Conservation (phyloP, 2,113 vertebrate species). For the Opisthocomus hoazin region DNA sequence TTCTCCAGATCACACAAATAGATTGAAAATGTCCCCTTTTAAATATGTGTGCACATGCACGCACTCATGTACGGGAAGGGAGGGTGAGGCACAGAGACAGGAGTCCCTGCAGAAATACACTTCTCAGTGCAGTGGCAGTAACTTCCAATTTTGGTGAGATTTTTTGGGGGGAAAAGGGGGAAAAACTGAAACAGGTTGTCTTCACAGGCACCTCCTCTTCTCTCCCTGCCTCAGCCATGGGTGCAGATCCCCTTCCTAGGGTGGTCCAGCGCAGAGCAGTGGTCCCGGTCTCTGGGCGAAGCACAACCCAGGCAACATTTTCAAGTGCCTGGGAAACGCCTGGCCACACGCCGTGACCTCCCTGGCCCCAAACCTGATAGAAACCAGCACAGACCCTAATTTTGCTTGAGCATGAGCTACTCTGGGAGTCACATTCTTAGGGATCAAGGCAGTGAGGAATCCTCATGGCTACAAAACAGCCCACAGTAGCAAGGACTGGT, state of each 20-base stretch:
- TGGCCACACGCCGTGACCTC: not conserved
- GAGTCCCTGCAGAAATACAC: not conserved
- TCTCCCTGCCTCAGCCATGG: not conserved
- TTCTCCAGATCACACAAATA: not conserved
- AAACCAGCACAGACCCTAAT: not conserved
- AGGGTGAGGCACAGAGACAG: not conserved
- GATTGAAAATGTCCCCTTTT: not conserved
- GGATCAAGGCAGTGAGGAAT: slow-evolving; percentile 13
- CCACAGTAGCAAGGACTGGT: not conserved
- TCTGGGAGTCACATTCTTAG: not conserved
- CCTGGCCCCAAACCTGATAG: not conserved
- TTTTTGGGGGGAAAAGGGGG: rapidly evolving
- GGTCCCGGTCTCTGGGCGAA: not conserved
- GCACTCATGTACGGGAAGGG: rapidly evolving
- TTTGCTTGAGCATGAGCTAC: not conserved
- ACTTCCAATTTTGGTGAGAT: not conserved
- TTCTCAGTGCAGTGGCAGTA: not conserved
- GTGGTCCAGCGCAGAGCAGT: not conserved
- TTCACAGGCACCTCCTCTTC: not conserved
- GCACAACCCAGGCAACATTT: not conserved
- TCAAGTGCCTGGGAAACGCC: not conserved
- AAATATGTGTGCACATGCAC: not conserved
- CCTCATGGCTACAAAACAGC: not conserved
- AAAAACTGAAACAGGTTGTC: slow-evolving; percentile 4
- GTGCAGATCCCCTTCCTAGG: not conserved